Percentiles rank a stretch among this genome's conserved stretches.
phyloP scores from a whole-genome alignment of 1,140 invertebrate genomes.

The Leptinotarsa defecta region DNA sequence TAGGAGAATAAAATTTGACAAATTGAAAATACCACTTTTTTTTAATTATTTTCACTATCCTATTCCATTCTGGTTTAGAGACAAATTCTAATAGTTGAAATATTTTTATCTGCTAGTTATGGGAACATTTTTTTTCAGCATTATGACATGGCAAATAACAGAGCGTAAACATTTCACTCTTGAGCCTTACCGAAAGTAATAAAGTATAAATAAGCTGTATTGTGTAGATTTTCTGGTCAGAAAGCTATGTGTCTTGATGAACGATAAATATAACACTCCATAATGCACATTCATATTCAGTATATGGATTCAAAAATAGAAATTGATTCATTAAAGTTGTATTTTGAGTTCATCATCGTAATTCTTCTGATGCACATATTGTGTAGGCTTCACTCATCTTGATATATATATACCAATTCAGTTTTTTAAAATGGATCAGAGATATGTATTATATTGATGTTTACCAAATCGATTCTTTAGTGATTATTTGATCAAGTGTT shows the following conservation, averaged over 20 bases:
- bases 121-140: too few relatives aligned
- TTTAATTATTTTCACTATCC: too few relatives aligned
- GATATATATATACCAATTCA: slow-evolving; percentile 21
- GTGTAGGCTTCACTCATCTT: neutral
- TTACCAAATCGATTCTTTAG: slow-evolving; percentile 40
- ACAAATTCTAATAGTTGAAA: too few relatives aligned
- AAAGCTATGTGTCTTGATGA: neutral
- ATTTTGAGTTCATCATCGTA: neutral
- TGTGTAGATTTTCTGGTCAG: neutral
- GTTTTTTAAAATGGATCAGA: slow-evolving; percentile 26
- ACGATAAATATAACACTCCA: neutral
- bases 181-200: slow-evolving; percentile 41
- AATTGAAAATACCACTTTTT: too few relatives aligned
- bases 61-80: too few relatives aligned
- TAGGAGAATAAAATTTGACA: too few relatives aligned
- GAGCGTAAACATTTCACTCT: slow-evolving; percentile 30
- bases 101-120: too few relatives aligned
- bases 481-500: slow-evolving; percentile 34
- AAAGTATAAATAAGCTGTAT: slow-evolving; percentile 1
- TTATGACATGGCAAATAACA: too few relatives aligned
- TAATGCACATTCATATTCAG: neutral
- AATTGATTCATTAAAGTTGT: neutral
- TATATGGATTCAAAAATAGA: neutral
- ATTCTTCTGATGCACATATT: neutral
- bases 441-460: slow-evolving; percentile 30